Evolutionary conservation across 1,140 invertebrate genomes (phyloP).

Genomic region (Heterodera schachtii): DNA sequence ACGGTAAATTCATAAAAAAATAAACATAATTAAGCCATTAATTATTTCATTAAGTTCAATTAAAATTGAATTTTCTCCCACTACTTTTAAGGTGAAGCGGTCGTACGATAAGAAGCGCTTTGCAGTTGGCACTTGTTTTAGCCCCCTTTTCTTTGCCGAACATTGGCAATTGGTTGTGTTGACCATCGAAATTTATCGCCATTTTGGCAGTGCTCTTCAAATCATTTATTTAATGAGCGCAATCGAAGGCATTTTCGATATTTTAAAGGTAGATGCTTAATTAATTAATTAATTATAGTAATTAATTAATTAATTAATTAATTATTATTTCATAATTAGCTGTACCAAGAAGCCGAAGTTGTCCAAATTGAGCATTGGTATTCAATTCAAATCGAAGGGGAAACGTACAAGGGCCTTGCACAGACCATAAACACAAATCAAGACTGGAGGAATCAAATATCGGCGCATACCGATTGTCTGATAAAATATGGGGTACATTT

Average conservation of each 20-base stretch:
- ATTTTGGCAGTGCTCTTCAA: conserved; percentile 53
- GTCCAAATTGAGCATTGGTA: conserved; percentile 28
- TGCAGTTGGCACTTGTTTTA: conserved; percentile 54
- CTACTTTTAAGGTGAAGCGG: conserved; percentile 27
- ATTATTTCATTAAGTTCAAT: background rate
- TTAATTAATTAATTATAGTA: background rate
- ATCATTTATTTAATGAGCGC: conserved; percentile 57
- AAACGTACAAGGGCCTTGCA: conserved; percentile 22
- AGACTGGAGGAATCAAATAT: conserved; percentile 58
- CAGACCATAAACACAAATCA: conserved; percentile 44
- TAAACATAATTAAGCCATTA: too few relatives aligned
- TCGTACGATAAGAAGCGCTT: conserved; percentile 33
- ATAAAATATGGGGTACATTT: conserved; percentile 56
- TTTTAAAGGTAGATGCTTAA: conserved; percentile 31
- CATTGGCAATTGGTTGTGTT: conserved; percentile 53
- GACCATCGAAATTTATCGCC: conserved; percentile 32
- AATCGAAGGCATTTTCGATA: conserved; percentile 40
- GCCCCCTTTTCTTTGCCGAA: conserved; percentile 56
- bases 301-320: background rate
- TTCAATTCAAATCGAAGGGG: background rate
- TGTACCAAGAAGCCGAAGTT: background rate
- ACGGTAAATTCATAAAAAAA: too few relatives aligned
- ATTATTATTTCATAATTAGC: background rate
- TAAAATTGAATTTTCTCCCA: background rate
- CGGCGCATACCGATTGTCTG: conserved; percentile 58